Evolutionary conservation across 2,888 invertebrate species (phyloP).

Genomic region (Archips crataeganus): DNA sequence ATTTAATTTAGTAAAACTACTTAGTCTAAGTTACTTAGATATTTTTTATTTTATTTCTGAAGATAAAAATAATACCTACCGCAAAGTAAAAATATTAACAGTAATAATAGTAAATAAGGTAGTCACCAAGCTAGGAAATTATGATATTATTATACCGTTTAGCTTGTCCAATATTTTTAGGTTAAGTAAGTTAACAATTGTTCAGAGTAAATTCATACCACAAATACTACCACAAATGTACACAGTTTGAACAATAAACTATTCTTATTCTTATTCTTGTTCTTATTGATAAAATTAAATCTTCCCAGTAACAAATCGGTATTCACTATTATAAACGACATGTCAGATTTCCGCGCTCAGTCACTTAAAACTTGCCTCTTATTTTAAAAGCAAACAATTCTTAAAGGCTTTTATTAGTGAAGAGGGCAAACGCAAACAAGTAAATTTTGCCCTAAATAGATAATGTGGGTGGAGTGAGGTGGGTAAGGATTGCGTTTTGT

Average conservation of each 20-base stretch:
- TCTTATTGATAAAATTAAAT: slow-evolving; percentile 2
- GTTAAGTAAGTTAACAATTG: too few species aligned
- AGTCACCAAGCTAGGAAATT: too few species aligned
- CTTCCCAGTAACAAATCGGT: not conserved
- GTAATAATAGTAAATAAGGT: too few species aligned
- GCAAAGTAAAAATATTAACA: too few species aligned
- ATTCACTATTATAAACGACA: slow-evolving; percentile 11
- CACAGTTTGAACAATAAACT: too few species aligned
- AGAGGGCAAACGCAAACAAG: slow-evolving; percentile 38
- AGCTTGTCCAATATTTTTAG: too few species aligned
- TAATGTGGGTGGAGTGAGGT: slow-evolving; percentile 49
- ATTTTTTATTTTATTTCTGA: too few species aligned
- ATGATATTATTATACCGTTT: too few species aligned
- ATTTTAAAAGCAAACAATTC: slow-evolving; percentile 38
- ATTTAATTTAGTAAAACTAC: too few species aligned
- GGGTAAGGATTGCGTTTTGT: slow-evolving; percentile 66
- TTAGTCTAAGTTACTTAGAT: too few species aligned
- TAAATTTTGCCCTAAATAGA: slow-evolving; percentile 44
- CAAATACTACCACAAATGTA: too few species aligned
- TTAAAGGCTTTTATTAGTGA: slow-evolving; percentile 41
- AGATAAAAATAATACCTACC: not conserved
- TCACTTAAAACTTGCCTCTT: slow-evolving; percentile 30
- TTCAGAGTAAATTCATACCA: not conserved
- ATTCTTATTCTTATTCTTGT: too few species aligned
- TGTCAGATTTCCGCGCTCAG: slow-evolving; percentile 29